A percentile compares a stretch with the other conserved stretches of the same genome.
phyloP scores from a whole-genome alignment of 1,140 invertebrate genomes.

The Leguminivora glycinivorella region DNA sequence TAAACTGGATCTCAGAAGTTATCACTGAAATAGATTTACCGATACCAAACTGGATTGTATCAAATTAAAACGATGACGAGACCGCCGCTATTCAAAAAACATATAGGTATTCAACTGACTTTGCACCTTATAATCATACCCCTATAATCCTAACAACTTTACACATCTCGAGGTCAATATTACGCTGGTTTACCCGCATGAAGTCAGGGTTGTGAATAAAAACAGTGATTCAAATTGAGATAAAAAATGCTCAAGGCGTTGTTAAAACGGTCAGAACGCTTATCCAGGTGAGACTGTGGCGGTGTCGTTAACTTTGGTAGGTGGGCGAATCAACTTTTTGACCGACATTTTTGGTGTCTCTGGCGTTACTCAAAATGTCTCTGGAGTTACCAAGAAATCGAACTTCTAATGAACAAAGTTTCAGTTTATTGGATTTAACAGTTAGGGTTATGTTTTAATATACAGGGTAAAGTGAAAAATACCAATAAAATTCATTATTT shows the following conservation, averaged over 20 bases:
- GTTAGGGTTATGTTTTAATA: too few species aligned
- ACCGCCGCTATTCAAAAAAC: neutral
- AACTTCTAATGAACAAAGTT: too few species aligned
- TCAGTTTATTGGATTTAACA: too few species aligned
- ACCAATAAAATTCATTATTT: too few species aligned
- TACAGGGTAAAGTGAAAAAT: too few species aligned
- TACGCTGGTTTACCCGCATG: neutral
- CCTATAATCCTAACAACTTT: neutral
- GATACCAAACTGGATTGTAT: neutral
- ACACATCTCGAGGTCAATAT: neutral
- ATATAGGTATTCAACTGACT: neutral
- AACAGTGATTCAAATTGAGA: neutral
- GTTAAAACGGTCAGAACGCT: neutral
- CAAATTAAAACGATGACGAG: neutral
- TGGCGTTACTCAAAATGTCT: too few species aligned
- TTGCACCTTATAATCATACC: neutral
- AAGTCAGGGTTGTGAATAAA: neutral
- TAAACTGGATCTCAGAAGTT: neutral
- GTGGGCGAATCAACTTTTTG: too few species aligned
- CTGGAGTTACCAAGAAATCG: too few species aligned
- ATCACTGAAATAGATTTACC: constrained; percentile 2
- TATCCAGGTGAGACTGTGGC: neutral
- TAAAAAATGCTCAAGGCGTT: neutral
- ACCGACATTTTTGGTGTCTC: too few species aligned
- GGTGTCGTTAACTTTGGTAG: neutral